Base-by-base conservation (phyloP, 2,888 invertebrate species). In the Melieria omissa region DNA sequence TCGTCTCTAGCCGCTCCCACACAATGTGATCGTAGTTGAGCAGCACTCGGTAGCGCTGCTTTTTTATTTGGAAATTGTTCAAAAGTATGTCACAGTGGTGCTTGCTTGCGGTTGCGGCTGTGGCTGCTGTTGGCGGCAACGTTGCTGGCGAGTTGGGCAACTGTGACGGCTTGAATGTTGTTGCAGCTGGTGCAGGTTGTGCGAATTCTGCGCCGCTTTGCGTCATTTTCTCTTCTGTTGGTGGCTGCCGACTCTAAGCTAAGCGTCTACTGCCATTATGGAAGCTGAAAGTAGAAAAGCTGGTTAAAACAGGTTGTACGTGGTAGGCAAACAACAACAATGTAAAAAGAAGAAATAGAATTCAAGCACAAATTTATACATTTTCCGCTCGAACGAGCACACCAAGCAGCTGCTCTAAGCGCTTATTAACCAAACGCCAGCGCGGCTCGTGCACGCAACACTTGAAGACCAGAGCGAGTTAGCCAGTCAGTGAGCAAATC, bases 11-110 rank as follows among this genome's bases (percentile, higher is more conserved):
- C 62, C 89, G 89, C 80, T 92, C 91, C 92, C 92, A 92, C 63
- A 90, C 89, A 72, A 92, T 85, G 69, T 88, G 89, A 75, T 89
- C 89, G 67, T 89, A 89, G 83, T 91, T 90, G 77, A 91, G 89
- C 83, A 91, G 89, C 14, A 91, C 91, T 74, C 89, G 88, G 81
- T 89, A 90, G 78, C 89, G 88, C 84, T 90, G 91, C 80, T 90
- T 91, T 76, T 89, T 89, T 72, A 90, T 89, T 63, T 89, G 85
- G 84, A 92, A 92, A 75, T 90, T 90, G 78, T 89, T 89, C 42
- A 90, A 78, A 73, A 87, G 77, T 72, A 87, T 84, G 74, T 86
- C 84, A 73, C 72, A 71, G 45, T 16, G 54, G 55, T 67, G 55
- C 2, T 68, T 70, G 49, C 45, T 60, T 46, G 67, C n/a, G 5